Conservation (phyloP, 2,888 invertebrate genomes). For the Sipha maydis region DNA sequence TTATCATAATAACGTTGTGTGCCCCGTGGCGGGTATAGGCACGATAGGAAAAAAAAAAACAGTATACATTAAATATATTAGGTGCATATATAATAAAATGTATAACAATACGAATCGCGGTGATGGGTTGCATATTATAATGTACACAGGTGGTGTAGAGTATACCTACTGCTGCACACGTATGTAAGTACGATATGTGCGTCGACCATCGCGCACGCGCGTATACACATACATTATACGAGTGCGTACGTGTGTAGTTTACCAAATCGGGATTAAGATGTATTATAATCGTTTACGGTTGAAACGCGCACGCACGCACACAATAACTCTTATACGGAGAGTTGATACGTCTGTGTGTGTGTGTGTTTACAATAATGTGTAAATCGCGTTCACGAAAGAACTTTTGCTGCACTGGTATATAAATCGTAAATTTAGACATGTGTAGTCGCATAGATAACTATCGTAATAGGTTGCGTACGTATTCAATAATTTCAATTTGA, state of each 20-base stretch:
- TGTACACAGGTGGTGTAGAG: background rate
- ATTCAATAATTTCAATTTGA: constrained; percentile 33
- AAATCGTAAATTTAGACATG: background rate
- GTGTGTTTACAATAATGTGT: background rate
- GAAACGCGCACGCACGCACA: background rate
- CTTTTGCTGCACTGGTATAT: background rate
- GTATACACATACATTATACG: background rate
- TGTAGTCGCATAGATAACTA: background rate
- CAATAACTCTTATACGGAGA: background rate
- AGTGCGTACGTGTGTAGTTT: constrained; percentile 32
- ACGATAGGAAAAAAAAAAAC: background rate
- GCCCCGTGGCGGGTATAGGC: background rate
- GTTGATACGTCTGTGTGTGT: background rate
- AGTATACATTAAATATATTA: background rate
- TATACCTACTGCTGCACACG: background rate
- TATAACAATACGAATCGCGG: constrained; percentile 28
- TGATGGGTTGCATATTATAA: background rate
- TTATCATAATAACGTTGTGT: background rate
- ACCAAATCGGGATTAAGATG: constrained; percentile 46
- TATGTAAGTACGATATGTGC: background rate
- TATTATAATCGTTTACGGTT: constrained; percentile 24
- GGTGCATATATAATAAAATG: background rate
- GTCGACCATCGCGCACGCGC: constrained; percentile 27
- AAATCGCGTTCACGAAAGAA: background rate
- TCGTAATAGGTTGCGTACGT: background rate